Evolutionary conservation across 2,113 vertebrate species (phyloP), one percentile per base, ranked within the genome.

Genomic region (Ursus arctos): DNA sequence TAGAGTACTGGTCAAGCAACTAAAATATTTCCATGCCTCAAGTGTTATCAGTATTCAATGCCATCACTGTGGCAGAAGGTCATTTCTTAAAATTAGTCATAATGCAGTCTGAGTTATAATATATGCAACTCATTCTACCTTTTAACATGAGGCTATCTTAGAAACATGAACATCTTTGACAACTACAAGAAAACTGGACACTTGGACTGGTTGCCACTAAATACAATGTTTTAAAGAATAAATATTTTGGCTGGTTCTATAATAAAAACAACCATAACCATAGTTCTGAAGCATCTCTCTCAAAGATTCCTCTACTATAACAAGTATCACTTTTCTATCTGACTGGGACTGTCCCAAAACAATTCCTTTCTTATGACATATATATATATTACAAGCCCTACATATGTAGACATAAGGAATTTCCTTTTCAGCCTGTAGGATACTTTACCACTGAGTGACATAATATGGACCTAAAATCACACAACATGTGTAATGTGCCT

Each of bases 181-280:
- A 81, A 91, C 26, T 85, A 74, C 3, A 88, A 80, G 47, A 91
- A 97, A 86, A 93, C 0, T 61, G 18, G 9, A 83, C 55, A 88
- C 26, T 19, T 93, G 67, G 15, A 69, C 79, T 91, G 26, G 33
- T 2, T 93, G 33, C 14, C 82, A 96, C 47, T 83, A 77, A 93
- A 93, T 57, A 47, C 0, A 59, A 53, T 63, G 51, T 79, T 91
- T 89, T 81, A 76, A 88, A 92, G 59, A 97, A 43, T 55, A 82
- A 80, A 71, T 31, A 86, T 74, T 59, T 95, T 97, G 67, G 83
- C 80, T n/a, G 76, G n/a, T 93, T 96, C 21, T 87, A n/a, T 61
- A 97, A 88, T 31, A 96, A 94, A 96, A 96, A 88, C 51, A 93
- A 88, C 51, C 49, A 80, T 49, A 88, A 94, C 33, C 15, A 76